Conservation (phyloP, 2,797 vertebrate genomes). For the Molothrus ater region DNA sequence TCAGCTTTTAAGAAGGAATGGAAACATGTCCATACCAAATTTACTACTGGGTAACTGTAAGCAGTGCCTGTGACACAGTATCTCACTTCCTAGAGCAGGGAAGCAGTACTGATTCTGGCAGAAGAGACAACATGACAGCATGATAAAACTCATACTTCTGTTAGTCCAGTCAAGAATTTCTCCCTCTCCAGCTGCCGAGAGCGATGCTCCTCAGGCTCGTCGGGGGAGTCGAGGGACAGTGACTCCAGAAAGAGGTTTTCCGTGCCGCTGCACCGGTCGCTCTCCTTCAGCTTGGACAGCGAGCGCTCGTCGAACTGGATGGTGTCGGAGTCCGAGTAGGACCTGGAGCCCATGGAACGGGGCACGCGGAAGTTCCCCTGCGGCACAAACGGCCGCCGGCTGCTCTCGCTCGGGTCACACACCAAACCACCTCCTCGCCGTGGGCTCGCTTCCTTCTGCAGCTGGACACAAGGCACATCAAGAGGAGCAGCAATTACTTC, state of each 20-base stretch:
- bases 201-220: constrained; percentile 78
- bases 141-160: constrained; percentile 78
- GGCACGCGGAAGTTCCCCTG: constrained; percentile 78
- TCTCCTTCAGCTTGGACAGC: constrained; percentile 80
- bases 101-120: not conserved
- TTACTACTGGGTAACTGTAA: not conserved
- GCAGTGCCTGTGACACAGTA: not conserved
- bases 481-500: not conserved
- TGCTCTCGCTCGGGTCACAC: constrained; percentile 76
- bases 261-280: constrained; percentile 78
- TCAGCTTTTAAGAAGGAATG: not conserved
- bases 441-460: constrained; percentile 83
- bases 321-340: constrained; percentile 85
- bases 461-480: constrained; percentile 64
- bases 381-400: constrained; percentile 65
- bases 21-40: not conserved
- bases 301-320: constrained; percentile 81
- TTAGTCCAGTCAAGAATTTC: constrained; percentile 84
- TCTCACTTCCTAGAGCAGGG: not conserved
- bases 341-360: constrained; percentile 70
- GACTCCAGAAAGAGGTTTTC: constrained; percentile 93
- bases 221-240: constrained; percentile 84
- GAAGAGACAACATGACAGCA: fast-evolving
- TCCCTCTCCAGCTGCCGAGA: constrained; percentile 81
- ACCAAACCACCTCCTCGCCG: constrained; percentile 68